Conservation (phyloP, 92 coral and sea anemone species). For the Scolanthus callimorphus region DNA sequence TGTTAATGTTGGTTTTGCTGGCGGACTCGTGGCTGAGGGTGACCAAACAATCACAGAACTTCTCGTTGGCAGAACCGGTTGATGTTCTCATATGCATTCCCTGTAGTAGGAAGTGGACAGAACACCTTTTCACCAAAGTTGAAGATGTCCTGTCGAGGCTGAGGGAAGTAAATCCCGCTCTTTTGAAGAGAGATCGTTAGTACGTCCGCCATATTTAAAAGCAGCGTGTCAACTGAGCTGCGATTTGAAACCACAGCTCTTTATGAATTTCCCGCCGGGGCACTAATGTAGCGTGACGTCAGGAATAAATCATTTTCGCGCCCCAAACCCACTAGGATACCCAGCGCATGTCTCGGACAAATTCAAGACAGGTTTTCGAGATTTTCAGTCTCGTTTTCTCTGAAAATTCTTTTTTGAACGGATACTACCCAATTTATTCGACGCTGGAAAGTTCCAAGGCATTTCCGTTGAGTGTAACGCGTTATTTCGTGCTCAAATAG, state of each 20-base stretch:
- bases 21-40: conserved; percentile 85
- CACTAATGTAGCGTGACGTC: conserved; percentile 57
- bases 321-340: conserved; percentile 15
- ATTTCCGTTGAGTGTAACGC: conserved; percentile 1
- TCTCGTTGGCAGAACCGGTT: conserved; percentile 52
- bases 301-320: conserved; percentile 39
- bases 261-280: conserved; percentile 84
- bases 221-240: conserved; percentile 28
- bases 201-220: conserved; percentile 99
- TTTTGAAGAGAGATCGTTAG: conserved; percentile 81
- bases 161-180: conserved; percentile 83
- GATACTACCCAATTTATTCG: too few relatives aligned
- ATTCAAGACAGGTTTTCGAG: too few relatives aligned
- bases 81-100: conserved; percentile 32
- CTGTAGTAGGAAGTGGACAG: conserved; percentile 67
- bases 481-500: not conserved
- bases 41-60: conserved; percentile 90
- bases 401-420: too few relatives aligned
- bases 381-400: too few relatives aligned
- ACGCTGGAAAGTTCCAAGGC: too few relatives aligned
- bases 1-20: conserved; percentile 39
- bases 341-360: too few relatives aligned
- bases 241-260: conserved; percentile 22
- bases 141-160: conserved; percentile 67
- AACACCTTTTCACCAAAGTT: conserved; percentile 55